Conservation (phyloP, 1,140 invertebrate genomes). For the Andrena cerasifolii region DNA sequence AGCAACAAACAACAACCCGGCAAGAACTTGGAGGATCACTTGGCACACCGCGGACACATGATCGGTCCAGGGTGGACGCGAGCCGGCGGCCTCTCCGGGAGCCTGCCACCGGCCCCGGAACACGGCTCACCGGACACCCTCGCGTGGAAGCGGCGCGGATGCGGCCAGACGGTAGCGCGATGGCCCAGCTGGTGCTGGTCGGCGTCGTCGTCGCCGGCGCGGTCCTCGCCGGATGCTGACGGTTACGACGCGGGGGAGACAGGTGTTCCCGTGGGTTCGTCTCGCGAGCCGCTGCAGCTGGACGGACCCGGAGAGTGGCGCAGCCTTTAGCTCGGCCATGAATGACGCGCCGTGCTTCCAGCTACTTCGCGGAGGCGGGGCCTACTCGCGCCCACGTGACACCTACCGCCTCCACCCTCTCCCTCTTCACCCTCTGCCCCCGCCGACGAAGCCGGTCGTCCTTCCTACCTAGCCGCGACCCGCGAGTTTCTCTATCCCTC, state of each 20-base stretch:
- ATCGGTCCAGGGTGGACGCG: constrained; percentile 27
- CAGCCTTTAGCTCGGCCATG: constrained; percentile 81
- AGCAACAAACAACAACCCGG: no score
- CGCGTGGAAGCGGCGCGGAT: constrained; percentile 2
- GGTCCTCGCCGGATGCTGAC: constrained; percentile 51
- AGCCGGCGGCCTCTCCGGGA: constrained; percentile 44
- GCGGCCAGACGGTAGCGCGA: constrained; percentile 28
- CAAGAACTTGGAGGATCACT: no score
- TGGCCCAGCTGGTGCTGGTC: constrained; percentile 19
- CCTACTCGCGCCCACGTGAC: constrained; percentile 76
- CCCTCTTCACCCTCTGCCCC: constrained; percentile 51
- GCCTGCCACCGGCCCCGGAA: constrained; percentile 42
- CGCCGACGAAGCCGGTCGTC: constrained; percentile 33
- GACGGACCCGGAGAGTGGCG: constrained; percentile 75
- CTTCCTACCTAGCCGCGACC: constrained; percentile 26
- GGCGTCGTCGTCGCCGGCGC: constrained; percentile 36
- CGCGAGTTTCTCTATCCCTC: constrained; percentile 23
- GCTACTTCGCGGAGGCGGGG: constrained; percentile 78
- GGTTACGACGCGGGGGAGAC: constrained; percentile 68
- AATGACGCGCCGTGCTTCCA: constrained; percentile 77
- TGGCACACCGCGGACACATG: constrained; percentile 35
- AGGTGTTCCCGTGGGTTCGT: constrained; percentile 65
- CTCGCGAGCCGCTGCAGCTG: constrained; percentile 71
- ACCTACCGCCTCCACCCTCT: constrained; percentile 71
- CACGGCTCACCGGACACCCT: constrained; percentile 42